These are phyloP conservation scores for Trididemnum miniatum DNA, from an alignment of 23 tunicate genomes.

Conservation along the genomic window DNA sequence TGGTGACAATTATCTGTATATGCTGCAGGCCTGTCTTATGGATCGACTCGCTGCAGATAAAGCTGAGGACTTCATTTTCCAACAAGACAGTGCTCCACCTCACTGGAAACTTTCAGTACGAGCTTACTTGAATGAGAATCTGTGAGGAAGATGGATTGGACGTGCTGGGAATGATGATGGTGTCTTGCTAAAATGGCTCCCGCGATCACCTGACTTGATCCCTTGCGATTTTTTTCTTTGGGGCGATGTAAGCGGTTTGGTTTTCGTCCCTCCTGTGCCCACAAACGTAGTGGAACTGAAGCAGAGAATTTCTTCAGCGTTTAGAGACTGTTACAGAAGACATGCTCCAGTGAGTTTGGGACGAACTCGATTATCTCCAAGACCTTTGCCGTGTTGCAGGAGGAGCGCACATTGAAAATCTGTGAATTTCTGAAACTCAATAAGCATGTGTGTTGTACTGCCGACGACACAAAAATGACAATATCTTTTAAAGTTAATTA, in stretches of 20 bases:
- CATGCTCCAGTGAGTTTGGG: conserved; percentile 34
- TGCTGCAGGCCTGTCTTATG: conserved; percentile 23
- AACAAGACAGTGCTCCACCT: conserved; percentile 27
- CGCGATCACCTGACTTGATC: conserved; percentile 19
- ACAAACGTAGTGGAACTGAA: conserved; percentile 15
- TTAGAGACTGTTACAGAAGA: conserved; percentile 16
- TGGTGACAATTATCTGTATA: conserved; percentile 22
- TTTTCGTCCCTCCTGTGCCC: conserved; percentile 17
- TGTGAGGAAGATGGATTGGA: conserved; percentile 30
- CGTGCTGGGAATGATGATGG: conserved; percentile 5
- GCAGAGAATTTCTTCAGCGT: background rate
- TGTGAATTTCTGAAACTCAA: background rate
- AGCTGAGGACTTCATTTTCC: conserved; percentile 22
- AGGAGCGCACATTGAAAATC: too few species aligned
- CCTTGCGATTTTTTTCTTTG: conserved; percentile 32
- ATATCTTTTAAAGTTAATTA: background rate
- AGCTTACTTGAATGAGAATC: conserved; percentile 13
- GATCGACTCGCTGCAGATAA: conserved; percentile 15
- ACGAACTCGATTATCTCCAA: conserved; percentile 10
- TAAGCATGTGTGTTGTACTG: background rate
- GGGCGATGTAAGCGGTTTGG: conserved; percentile 25
- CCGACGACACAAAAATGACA: conserved; percentile 6
- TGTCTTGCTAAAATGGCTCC: conserved; percentile 7
- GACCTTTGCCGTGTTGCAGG: conserved; percentile 25
- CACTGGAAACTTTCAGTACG: conserved; percentile 31